Base-by-base conservation (phyloP, 2,888 invertebrate species). In the Syrista parreyssii region DNA sequence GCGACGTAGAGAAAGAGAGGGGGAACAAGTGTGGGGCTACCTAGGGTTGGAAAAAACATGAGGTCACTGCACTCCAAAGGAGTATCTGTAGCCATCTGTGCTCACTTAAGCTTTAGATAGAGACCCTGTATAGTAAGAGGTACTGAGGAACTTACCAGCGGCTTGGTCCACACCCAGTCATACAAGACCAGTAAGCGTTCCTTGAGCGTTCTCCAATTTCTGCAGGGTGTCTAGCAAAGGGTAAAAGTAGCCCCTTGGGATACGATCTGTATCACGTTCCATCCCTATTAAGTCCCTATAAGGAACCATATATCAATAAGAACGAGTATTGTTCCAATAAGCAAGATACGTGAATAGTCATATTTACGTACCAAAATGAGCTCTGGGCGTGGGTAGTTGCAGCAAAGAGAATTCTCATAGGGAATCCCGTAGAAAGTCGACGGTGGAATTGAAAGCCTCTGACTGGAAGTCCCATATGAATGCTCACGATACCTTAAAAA, bases 51-150 rank as follows among this genome's bases (percentile, higher is more conserved):
- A 40, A 40, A 74, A 74, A 74, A 74, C 34, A 74, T 34, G 74
- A 34, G 74, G 74, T 74, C 74, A 40, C 36, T 74, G 74, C 74
- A 74, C 74, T 40, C 74, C 31, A 11, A 74, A 35, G 36, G 35
- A 74, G 35, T 74, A 74, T 74, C 74, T 33, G 74, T 74, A 33
- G 35, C 74, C 74, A 74, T 74, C 74, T 74, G 74, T 40, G 74
- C 36, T 74, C 74, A 30, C 74, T 74, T 74, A 12, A 34, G 74
- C 74, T 74, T 34, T 32, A 30, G 33, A 74, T 74, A 74, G 74
- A 74, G 74, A 40, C 74, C 35, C 33, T 34, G 30, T 34, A 74
- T 55, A 55, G 55, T 55, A 55, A 55, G 55, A 55, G 55, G 55
- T 23, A 55, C 55, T 1, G 55, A 55, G 23, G 6, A 55, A 23